Base-by-base conservation (phyloP, 2,113 vertebrate species). In the Fregata magnificens region DNA sequence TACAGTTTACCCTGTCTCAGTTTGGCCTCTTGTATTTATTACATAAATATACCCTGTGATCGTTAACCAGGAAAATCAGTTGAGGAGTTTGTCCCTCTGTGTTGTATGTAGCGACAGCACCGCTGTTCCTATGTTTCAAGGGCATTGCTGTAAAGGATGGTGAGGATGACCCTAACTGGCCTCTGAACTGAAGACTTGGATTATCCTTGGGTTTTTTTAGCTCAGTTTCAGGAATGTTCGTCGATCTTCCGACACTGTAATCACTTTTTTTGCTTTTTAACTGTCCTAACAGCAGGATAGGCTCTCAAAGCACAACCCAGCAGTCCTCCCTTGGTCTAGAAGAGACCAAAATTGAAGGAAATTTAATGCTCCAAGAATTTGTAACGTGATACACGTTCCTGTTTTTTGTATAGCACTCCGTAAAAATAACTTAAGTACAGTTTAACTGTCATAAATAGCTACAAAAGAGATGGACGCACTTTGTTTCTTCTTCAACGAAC, bases 391-490 rank as follows among this genome's bases (percentile, higher is more conserved):
- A 59, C 32, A 2, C 0, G 0, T 40, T 67, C 38, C 32, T 1
- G 0, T 4, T 26, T 72, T 59, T 66, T 83, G 40, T 70, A 8
- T 62, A 53, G 25, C 8, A 4, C 20, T 72, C 50, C 32, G 20
- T 79, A 65, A 86, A 65, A 76, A 38, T 81, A 79, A 45, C 28
- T 17, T 13, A 56, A 78, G 4, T 38, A 55, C 65, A 59, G n/a
- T 55, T 73, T 50, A 85, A 20, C 71, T 87, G 26, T 82, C 38
- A 32, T 71, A 85, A 71, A 45, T 21, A 58, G 44, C 45, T 89
- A 19, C 24, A 45, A 38, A 83, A 82, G 6, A 74, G 45, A 49
- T 3, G 2, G 93, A 61, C 0, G 0, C 4, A 3, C 13, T 16
- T n/a, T 32, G 28, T 58, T 49, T 69, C 62, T 82, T 80, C 20